Evolutionary conservation across 1,140 invertebrate species (phyloP), one percentile per base, ranked within the genome.

Genomic region (Chlorops oryzae): DNA sequence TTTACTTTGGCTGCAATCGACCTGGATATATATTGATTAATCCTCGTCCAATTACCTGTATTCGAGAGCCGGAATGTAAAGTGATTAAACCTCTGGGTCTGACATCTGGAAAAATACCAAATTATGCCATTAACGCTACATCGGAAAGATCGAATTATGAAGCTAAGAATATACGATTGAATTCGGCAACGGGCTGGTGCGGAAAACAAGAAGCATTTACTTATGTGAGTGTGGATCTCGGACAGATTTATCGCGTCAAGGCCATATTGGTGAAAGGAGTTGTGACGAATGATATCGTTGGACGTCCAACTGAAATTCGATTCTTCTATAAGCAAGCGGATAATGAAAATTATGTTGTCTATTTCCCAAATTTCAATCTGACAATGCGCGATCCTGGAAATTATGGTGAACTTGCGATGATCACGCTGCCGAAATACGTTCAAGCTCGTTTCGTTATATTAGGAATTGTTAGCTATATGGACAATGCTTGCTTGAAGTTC

Each of bases 281-380:
- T 12, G 88, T 96, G 3, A 95, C 92, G 1, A 94, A 93, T 57
- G 92, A 95, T 62, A 92, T 95, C 43, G 92, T 95, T 10, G 92
- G 92, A 47, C 78, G 92, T 49, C 92, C 92, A 6, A 96, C 92
- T 0, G 92, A 96, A 78, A 92, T 97, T 47, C 78, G 94, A 50
- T 93, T 97, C 74, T 97, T 97, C 78, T 97, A 97, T 70, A 97
- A 97, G 74, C 88, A 92, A 74, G 80, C 87, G 4, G 92, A 94
- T 73, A 84, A 75, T 57, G 92, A 96, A 69, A 95, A 96, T 62
- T 96, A 95, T 61, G 91, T 96, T 6, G 90, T 96, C 0, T 96
- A 96, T 59, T 96, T 94, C 77, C 92, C 93, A 12, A 95, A 96
- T 62, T 95, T 95, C 66, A 96, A 94, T 72, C 70, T 95, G 20